Percentiles rank a stretch among this genome's conserved stretches.
These are phyloP conservation scores for Brachionus plicatilis DNA, from an alignment of 1,140 invertebrate species.

Conservation along the genomic window DNA sequence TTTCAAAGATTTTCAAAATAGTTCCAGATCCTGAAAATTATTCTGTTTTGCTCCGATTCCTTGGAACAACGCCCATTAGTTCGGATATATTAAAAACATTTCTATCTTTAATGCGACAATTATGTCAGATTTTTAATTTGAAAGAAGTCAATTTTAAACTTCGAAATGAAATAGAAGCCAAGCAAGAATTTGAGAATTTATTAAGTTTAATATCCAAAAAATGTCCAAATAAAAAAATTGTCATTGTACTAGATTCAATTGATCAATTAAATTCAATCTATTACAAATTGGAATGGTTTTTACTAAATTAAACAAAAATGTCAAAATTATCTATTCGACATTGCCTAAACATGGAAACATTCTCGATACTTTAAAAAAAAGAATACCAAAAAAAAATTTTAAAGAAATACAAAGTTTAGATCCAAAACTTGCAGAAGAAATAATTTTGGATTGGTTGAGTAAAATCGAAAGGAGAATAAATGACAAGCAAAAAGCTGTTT, in stretches of 20 bases:
- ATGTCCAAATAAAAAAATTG: constrained; percentile 44
- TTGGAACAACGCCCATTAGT: neutral
- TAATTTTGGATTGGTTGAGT: neutral
- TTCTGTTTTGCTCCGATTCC: neutral
- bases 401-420: neutral
- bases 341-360: constrained; percentile 43
- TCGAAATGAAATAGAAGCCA: neutral
- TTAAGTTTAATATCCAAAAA: neutral
- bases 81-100: neutral
- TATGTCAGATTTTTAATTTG: neutral
- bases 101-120: neutral
- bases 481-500: neutral
- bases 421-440: neutral
- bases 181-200: neutral
- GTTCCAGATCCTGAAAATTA: constrained; percentile 15
- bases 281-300: constrained; percentile 50
- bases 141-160: neutral
- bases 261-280: constrained; percentile 46
- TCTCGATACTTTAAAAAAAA: constrained; percentile 44
- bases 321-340: constrained; percentile 48
- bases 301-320: constrained; percentile 46
- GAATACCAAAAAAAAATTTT: constrained; percentile 8
- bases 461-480: neutral
- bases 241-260: constrained; percentile 49
- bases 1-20: neutral